Conservation (phyloP, 2,888 invertebrate species). For the Hipparchia sbordonii region DNA sequence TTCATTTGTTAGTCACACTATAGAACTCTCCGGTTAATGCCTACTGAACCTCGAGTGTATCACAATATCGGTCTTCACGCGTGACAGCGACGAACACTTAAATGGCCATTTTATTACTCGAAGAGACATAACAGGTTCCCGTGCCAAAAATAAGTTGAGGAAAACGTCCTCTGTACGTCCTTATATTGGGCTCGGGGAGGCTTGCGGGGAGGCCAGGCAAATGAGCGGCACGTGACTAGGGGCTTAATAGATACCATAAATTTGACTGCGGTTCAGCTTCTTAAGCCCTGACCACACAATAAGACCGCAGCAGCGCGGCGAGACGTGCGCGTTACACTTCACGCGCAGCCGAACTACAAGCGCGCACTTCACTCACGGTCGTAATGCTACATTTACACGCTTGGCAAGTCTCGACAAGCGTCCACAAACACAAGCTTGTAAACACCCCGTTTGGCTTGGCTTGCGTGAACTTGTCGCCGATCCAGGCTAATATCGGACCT, state of each 20-base stretch:
- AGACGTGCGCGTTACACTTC: no score
- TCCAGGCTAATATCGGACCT: no score
- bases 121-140: slow-evolving; percentile 66
- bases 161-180: slow-evolving; percentile 61
- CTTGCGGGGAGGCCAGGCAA: slow-evolving; percentile 63
- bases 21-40: neutral
- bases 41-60: neutral
- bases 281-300: neutral
- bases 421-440: no score
- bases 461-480: no score
- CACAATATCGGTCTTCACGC: neutral
- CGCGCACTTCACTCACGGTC: no score
- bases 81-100: slow-evolving; percentile 9
- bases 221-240: slow-evolving; percentile 69
- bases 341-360: neutral
- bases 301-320: no score
- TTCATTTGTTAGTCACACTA: no score
- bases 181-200: slow-evolving; percentile 64
- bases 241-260: slow-evolving; percentile 49
- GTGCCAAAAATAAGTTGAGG: slow-evolving; percentile 67
- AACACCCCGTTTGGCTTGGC: no score
- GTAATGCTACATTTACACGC: no score
- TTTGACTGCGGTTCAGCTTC: neutral
- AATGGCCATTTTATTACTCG: slow-evolving; percentile 48
- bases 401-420: no score